Percentiles rank a stretch among this genome's conserved stretches.
These are phyloP conservation scores for Sycophaga agraensis DNA, from an alignment of 1,140 invertebrate genomes.

Conservation along the genomic window DNA sequence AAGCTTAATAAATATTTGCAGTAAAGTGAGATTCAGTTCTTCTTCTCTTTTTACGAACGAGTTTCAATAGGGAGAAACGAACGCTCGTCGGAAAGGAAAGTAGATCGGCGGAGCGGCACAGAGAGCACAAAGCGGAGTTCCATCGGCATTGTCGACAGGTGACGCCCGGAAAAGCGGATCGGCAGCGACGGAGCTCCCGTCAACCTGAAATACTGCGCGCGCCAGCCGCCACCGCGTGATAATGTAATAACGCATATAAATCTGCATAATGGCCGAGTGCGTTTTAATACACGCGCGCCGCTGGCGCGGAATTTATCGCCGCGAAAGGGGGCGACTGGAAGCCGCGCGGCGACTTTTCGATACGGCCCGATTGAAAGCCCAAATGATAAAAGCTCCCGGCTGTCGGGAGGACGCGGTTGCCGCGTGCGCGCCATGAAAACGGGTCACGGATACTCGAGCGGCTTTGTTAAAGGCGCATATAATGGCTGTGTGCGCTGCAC, in stretches of 20 bases:
- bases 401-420: background rate
- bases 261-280: slow-evolving; percentile 28
- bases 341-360: slow-evolving; percentile 8
- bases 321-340: background rate
- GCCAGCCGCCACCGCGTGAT: background rate
- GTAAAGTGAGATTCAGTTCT: too few species aligned
- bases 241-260: slow-evolving; percentile 30
- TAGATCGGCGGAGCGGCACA: too few species aligned
- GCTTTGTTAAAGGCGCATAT: slow-evolving; percentile 15
- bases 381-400: slow-evolving; percentile 5
- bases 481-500: background rate
- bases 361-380: slow-evolving; percentile 17
- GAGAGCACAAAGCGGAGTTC: too few species aligned
- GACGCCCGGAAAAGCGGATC: too few species aligned
- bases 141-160: too few species aligned
- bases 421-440: background rate
- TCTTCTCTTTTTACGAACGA: too few species aligned
- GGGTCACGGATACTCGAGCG: slow-evolving; percentile 24
- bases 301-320: slow-evolving; percentile 18
- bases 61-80: too few species aligned
- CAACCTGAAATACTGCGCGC: slow-evolving; percentile 27
- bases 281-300: slow-evolving; percentile 19
- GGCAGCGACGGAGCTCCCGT: background rate
- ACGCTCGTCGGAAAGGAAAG: too few species aligned
- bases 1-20: too few species aligned